phyloP scores from a whole-genome alignment of 2,113 vertebrate species.

The Brachyhypopomus gauderio region DNA sequence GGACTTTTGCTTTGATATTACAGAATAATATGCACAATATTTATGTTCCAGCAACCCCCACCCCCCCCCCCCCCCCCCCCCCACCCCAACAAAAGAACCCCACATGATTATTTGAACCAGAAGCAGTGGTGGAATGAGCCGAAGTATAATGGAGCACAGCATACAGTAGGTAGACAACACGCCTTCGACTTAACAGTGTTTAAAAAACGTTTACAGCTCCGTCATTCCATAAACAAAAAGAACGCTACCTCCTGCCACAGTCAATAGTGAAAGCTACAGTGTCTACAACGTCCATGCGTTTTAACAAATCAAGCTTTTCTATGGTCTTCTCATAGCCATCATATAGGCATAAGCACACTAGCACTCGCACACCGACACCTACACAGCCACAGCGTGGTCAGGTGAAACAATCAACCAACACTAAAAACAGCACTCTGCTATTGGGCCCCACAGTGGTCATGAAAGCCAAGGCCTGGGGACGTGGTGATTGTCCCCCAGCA shows the following conservation, averaged over 20 bases:
- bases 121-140: no score
- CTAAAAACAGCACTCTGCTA: neutral
- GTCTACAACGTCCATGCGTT: no score
- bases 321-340: neutral
- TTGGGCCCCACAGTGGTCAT: neutral
- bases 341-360: neutral
- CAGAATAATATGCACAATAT: neutral
- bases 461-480: neutral
- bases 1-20: neutral
- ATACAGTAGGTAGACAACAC: neutral
- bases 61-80: no score
- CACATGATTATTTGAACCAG: no score
- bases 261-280: constrained; percentile 15
- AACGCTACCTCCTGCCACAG: neutral
- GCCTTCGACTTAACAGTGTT: neutral
- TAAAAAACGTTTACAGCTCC: neutral
- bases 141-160: neutral
- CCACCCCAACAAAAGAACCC: no score
- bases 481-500: neutral
- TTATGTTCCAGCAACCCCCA: neutral
- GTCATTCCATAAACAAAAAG: neutral
- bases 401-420: neutral
- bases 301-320: neutral
- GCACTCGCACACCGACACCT: neutral
- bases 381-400: neutral